phyloP scores from a whole-genome alignment of 2,888 invertebrate genomes.

The Silvanus unidentatus region DNA sequence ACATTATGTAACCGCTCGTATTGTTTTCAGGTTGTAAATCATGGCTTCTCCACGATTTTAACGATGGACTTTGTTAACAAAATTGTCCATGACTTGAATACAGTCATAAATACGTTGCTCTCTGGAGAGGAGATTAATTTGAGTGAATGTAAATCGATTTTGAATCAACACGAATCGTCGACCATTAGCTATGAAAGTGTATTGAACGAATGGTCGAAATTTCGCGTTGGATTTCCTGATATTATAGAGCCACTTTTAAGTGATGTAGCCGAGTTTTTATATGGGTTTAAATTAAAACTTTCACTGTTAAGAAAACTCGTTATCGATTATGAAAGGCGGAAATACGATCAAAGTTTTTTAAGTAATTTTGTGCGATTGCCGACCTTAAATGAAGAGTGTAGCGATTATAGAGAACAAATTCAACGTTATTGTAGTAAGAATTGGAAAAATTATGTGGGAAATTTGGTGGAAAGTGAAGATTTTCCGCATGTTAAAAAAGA shows the following conservation, averaged over 20 bases:
- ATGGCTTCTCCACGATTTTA: conserved; percentile 29
- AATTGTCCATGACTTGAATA: conserved; percentile 16
- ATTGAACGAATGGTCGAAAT: conserved; percentile 51
- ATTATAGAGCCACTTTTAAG: conserved; percentile 66
- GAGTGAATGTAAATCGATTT: conserved; percentile 3
- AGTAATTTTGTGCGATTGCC: conserved; percentile 53
- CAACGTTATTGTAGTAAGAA: conserved; percentile 43
- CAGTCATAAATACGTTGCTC: background rate
- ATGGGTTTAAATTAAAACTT: conserved; percentile 56
- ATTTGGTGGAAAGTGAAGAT: conserved; percentile 24
- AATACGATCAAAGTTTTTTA: conserved; percentile 29
- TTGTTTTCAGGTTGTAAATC: conserved; percentile 28
- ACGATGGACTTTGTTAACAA: conserved; percentile 20
- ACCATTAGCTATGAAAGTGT: conserved; percentile 30
- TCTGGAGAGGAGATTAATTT: conserved; percentile 10
- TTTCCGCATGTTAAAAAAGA: conserved; percentile 20
- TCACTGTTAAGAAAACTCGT: conserved; percentile 50
- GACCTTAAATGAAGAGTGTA: conserved; percentile 36
- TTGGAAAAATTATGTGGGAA: conserved; percentile 29
- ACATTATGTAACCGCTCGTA: background rate
- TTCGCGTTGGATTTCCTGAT: conserved; percentile 60
- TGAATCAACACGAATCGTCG: conserved; percentile 19
- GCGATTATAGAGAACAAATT: conserved; percentile 43
- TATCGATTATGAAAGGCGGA: conserved; percentile 29
- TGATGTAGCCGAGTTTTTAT: conserved; percentile 61